Percentiles rank a stretch among this genome's conserved stretches.
phyloP scores from a whole-genome alignment of 2,797 vertebrate species.

The Avahi laniger region DNA sequence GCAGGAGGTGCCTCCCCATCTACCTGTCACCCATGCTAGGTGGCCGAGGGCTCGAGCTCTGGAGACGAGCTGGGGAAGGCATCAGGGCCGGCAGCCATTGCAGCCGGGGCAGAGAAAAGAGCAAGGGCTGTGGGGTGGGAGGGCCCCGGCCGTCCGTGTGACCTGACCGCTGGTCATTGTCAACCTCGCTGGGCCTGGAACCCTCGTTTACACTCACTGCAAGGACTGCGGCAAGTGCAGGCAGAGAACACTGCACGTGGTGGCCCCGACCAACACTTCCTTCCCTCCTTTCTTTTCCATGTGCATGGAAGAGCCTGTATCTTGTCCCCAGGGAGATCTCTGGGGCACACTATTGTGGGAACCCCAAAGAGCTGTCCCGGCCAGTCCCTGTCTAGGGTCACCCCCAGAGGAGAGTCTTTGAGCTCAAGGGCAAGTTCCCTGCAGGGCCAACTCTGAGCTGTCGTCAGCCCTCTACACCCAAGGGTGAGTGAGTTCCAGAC shows the following conservation, averaged over 20 bases:
- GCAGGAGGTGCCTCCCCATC: background rate
- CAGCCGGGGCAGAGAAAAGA: background rate
- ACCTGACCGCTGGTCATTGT: background rate
- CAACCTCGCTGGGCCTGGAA: fast-evolving
- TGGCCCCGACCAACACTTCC: fast-evolving
- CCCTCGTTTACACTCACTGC: fast-evolving
- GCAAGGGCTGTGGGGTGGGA: fast-evolving
- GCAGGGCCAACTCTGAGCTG: background rate
- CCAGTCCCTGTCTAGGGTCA: background rate
- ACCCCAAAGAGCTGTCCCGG: too few species aligned
- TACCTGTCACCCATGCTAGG: background rate
- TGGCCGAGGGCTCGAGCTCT: background rate
- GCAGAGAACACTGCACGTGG: fast-evolving
- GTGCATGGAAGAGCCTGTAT: fast-evolving
- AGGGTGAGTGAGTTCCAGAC: fast-evolving
- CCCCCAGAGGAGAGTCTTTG: background rate
- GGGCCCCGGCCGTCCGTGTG: fast-evolving
- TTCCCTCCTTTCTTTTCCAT: background rate
- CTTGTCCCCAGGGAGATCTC: background rate
- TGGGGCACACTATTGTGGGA: fast-evolving
- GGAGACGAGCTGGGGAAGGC: background rate
- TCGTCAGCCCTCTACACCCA: fast-evolving
- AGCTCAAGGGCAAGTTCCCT: fast-evolving
- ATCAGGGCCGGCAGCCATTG: background rate
- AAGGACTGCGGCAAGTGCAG: fast-evolving